A percentile compares a stretch with the other conserved stretches of the same genome.
phyloP scores from a whole-genome alignment of 2,888 invertebrate species.

The Lasioglossum malachurum region DNA sequence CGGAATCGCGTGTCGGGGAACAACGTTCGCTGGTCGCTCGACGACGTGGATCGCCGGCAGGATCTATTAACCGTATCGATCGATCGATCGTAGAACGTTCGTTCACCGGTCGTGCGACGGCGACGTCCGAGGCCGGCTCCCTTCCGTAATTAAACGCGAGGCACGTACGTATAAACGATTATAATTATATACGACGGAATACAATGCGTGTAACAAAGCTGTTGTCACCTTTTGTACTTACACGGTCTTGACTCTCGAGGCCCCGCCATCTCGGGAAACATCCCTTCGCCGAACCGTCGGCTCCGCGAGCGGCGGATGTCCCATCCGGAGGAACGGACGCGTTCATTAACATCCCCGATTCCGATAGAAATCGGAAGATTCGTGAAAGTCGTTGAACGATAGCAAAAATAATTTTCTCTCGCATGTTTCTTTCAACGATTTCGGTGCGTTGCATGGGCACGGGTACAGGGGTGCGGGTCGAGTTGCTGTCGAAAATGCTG shows the following conservation, averaged over 20 bases:
- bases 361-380: neutral
- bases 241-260: constrained; percentile 21
- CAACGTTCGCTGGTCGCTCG: neutral
- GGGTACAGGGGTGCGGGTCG: too few species aligned
- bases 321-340: neutral
- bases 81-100: constrained; percentile 32
- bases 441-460: neutral
- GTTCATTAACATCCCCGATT: neutral
- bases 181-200: constrained; percentile 67
- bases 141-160: constrained; percentile 55
- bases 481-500: neutral
- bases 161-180: constrained; percentile 72
- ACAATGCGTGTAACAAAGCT: constrained; percentile 76
- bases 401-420: neutral
- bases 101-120: constrained; percentile 36
- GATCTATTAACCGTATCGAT: constrained; percentile 10
- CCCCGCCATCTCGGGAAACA: neutral
- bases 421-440: neutral
- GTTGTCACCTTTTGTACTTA: constrained; percentile 83
- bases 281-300: neutral
- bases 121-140: constrained; percentile 14
- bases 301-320: neutral
- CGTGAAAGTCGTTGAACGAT: neutral
- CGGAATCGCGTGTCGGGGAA: neutral
- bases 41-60: neutral